Conservation (phyloP, 2,888 invertebrate genomes). For the Tenthredo mesomela region DNA sequence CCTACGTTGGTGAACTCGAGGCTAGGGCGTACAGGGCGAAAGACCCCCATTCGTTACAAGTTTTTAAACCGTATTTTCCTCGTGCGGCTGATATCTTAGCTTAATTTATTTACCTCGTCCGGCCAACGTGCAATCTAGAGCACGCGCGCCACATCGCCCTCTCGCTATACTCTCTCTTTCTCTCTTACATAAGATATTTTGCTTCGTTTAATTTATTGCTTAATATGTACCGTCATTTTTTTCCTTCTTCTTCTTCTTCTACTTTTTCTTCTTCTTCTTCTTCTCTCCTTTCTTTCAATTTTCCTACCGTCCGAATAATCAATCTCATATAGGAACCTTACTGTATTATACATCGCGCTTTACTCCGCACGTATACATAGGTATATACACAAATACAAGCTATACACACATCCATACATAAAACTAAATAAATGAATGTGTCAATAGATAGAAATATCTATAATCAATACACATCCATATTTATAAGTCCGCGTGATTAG, state of each 20-base stretch:
- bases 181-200: constrained; percentile 34
- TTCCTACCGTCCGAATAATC: constrained; percentile 11
- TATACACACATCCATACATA: background rate
- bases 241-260: background rate
- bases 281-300: background rate
- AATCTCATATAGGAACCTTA: background rate
- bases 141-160: constrained; percentile 48
- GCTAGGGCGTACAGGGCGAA: constrained; percentile 23
- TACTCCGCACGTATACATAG: background rate
- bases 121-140: constrained; percentile 58
- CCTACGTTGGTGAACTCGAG: constrained; percentile 22
- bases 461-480: background rate
- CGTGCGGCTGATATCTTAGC: constrained; percentile 58
- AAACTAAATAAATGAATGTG: background rate
- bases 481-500: too few species aligned
- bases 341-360: background rate
- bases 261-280: background rate
- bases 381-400: background rate
- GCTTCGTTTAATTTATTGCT: constrained; percentile 43
- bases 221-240: constrained; percentile 20
- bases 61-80: constrained; percentile 53
- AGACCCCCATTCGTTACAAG: constrained; percentile 52
- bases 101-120: constrained; percentile 61
- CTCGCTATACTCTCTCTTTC: background rate
- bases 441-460: background rate